Evolutionary conservation across 2,113 vertebrate genomes (phyloP), one percentile per base, ranked within the genome.

Genomic region (Gavia stellata): DNA sequence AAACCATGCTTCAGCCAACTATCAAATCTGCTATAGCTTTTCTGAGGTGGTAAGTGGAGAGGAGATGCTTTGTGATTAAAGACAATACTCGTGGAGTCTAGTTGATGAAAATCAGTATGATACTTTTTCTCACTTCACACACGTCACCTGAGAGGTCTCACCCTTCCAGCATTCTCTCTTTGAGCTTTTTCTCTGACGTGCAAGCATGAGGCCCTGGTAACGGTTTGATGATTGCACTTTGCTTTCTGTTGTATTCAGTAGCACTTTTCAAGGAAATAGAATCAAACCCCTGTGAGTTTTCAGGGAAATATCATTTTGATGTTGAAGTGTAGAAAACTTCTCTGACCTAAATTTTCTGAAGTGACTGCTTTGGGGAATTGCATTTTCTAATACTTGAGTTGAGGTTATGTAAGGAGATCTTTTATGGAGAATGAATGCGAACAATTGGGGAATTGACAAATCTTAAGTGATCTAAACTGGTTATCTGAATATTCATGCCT

Each of bases 271-370:
- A 84, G 70, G 75, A 92, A 90, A 94, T 92, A 91, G 47, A 72
- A 88, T 80, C 62, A 89, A 58, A 65, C 92, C 72, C 94, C 87
- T 79, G 38, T 94, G 97, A 95, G 94, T 79, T 92, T 92, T 77
- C 59, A 78, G 53, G 81, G 49, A 86, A 96, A 92, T 70, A 92
- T 38, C 7, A 10, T 92, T 97, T 97, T 96, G 95, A 92, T 83
- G 71, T 80, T 96, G 59, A 92, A 90, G 34, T 40, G 36, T 56
- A 86, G 79, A 94, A 94, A 88, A 90, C 44, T 73, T 88, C 72
- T 92, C 88, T 96, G 94, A 94, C 95, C 92, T 94, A 72, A 84
- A 86, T 96, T 94, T 95, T 94, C 50, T 5, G 33, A 92, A 92
- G 71, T 65, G 73, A 71, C 36, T 91, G 52, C 91, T 94, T 86